Evolutionary conservation across 1,140 invertebrate species (phyloP).

Genomic region (Sarcophaga peregrina): DNA sequence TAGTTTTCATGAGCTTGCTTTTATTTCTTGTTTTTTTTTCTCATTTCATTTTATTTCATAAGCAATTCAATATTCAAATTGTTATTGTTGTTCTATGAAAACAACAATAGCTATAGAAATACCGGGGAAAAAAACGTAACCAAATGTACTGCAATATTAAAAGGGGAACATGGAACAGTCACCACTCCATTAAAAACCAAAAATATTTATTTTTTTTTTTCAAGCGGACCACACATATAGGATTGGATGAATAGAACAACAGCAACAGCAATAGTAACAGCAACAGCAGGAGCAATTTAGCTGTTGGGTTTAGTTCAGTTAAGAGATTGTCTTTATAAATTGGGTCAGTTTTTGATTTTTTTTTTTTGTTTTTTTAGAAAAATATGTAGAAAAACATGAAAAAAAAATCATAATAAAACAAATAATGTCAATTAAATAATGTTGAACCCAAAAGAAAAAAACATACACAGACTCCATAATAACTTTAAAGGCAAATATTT

Average conservation of each 20-base stretch:
- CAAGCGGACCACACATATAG: not conserved
- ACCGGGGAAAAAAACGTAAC: no score
- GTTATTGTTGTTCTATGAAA: no score
- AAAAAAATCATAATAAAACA: not conserved
- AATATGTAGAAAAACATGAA: not conserved
- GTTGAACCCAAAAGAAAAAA: not conserved
- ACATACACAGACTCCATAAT: no score
- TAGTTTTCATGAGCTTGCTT: no score
- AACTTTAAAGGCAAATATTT: no score
- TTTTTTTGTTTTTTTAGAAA: not conserved
- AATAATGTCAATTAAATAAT: slow-evolving; percentile 11
- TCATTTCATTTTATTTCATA: no score
- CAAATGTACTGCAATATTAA: no score
- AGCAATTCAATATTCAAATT: no score
- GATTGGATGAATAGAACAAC: not conserved
- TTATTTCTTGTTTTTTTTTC: no score
- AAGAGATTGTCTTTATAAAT: slow-evolving; percentile 6
- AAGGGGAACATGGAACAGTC: no score
- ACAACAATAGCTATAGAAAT: no score
- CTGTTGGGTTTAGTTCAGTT: not conserved
- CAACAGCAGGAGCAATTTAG: not conserved
- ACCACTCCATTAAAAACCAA: no score
- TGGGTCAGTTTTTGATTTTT: not conserved
- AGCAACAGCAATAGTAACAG: not conserved
- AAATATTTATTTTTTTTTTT: not conserved